Conservation (phyloP, 2,888 invertebrate genomes). For the Aphrophora alni region DNA sequence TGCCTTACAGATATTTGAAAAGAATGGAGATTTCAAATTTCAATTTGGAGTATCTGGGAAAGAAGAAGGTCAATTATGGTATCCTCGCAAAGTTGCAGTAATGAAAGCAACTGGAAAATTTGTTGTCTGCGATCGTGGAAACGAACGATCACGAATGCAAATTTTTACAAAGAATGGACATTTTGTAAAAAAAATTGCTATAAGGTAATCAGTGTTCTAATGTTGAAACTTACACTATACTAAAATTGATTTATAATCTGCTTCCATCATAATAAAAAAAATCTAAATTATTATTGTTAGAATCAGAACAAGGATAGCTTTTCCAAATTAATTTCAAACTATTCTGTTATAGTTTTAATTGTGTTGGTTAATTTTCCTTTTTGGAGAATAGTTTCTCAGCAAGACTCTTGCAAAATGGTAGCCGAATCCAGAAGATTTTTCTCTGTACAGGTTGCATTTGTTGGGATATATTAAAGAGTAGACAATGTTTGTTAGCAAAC, state of each 20-base stretch:
- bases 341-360: no score
- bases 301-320: background rate
- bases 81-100: constrained; percentile 94
- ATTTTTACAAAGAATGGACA: constrained; percentile 96
- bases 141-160: constrained; percentile 96
- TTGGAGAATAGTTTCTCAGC: no score
- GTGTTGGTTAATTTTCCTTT: no score
- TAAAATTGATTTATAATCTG: no score
- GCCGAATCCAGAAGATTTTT: no score
- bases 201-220: constrained; percentile 59
- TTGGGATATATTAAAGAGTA: no score
- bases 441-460: no score
- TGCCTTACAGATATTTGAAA: constrained; percentile 81
- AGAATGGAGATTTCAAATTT: constrained; percentile 89
- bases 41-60: constrained; percentile 95
- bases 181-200: constrained; percentile 94
- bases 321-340: background rate
- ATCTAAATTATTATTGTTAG: background rate
- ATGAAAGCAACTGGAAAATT: constrained; percentile 87
- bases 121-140: constrained; percentile 97
- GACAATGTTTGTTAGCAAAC: no score
- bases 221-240: background rate
- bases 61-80: constrained; percentile 97
- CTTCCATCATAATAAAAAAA: background rate
- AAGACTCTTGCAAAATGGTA: no score